phyloP scores from a whole-genome alignment of 2,113 vertebrate species.

The Pleuronectes platessa region DNA sequence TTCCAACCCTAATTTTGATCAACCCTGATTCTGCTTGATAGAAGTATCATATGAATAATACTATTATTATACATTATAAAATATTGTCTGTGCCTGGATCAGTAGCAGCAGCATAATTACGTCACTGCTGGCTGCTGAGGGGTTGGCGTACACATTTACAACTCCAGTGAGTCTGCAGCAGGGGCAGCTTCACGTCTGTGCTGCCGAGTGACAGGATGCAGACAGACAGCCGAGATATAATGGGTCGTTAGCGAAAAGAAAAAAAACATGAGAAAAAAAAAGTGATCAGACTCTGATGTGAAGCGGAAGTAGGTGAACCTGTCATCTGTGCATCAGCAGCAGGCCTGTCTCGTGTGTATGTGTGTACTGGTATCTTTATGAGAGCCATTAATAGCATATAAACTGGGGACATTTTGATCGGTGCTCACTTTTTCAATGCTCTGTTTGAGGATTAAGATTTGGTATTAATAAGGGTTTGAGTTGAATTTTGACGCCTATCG shows the following conservation, averaged over 20 bases:
- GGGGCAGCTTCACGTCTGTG: not conserved
- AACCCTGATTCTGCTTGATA: no score
- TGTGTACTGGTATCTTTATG: not conserved
- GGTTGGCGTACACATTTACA: conserved; percentile 10
- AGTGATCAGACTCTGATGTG: not conserved
- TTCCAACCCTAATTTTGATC: no score
- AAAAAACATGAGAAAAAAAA: not conserved
- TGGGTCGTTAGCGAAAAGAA: not conserved
- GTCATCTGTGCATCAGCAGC: conserved; percentile 41
- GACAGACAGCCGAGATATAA: not conserved
- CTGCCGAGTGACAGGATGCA: not conserved
- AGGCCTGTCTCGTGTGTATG: conserved; percentile 23
- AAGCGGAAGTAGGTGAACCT: conserved; percentile 68
- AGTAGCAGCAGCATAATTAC: conserved; percentile 35
- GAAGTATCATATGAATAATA: no score
- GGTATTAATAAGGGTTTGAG: no score
- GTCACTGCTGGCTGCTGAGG: conserved; percentile 35
- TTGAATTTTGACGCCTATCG: no score
- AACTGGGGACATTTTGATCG: no score
- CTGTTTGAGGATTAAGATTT: no score
- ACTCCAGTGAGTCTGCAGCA: not conserved
- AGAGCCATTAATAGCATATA: no score
- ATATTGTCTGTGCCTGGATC: not conserved
- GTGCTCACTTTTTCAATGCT: no score
- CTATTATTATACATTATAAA: no score